Conservation (phyloP, 2,797 vertebrate genomes). For the Sphaeramia orbicularis region DNA sequence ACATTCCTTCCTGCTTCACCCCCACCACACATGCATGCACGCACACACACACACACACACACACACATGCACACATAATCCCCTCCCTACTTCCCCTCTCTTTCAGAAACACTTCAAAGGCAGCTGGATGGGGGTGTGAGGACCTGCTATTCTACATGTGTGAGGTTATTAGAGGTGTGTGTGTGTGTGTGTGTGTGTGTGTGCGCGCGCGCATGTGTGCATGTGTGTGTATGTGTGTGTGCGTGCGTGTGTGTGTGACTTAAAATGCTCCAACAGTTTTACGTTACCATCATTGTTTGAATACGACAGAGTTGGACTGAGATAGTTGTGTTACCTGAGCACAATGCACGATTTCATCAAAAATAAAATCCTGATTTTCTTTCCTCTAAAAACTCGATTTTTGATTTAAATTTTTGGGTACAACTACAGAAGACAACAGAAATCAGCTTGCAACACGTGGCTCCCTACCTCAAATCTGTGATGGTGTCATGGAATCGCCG, state of each 20-base stretch:
- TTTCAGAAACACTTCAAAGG: conserved; percentile 82
- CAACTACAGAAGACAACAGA: too few species aligned
- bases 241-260: conserved; percentile 32
- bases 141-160: conserved; percentile 79
- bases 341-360: neutral
- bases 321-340: neutral
- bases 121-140: conserved; percentile 81
- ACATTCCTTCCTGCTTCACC: conserved; percentile 95
- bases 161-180: conserved; percentile 67
- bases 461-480: too few species aligned
- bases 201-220: conserved; percentile 39
- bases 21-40: conserved; percentile 84
- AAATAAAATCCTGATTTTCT: neutral
- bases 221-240: conserved; percentile 33
- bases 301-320: neutral
- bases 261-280: conserved; percentile 31
- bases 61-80: conserved; percentile 12
- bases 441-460: too few species aligned
- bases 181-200: conserved; percentile 37
- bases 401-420: too few species aligned
- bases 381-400: too few species aligned
- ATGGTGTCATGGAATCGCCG: too few species aligned
- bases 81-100: conserved; percentile 45
- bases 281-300: conserved; percentile 6
- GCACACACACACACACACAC: conserved; percentile 70